Evolutionary conservation across 2,113 vertebrate genomes (phyloP).

Genomic region (Polypterus senegalus): DNA sequence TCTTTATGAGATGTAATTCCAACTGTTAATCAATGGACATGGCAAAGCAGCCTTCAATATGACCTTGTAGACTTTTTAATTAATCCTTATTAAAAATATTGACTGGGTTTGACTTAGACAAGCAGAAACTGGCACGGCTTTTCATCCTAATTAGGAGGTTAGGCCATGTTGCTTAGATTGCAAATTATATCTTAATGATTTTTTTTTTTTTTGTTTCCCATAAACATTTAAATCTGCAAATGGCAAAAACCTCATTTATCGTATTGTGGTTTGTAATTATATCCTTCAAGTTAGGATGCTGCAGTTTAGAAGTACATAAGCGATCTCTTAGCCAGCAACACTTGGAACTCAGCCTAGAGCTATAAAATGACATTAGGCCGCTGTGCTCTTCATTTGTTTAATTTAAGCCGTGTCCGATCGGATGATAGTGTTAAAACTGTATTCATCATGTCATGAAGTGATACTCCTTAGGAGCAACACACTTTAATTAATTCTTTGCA

Average conservation of each 20-base stretch:
- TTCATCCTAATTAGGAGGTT: constrained; percentile 65
- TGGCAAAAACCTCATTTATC: constrained; percentile 23
- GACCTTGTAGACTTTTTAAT: constrained; percentile 77
- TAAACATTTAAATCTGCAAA: constrained; percentile 28
- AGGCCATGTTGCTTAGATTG: constrained; percentile 44
- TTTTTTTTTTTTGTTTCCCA: constrained; percentile 17
- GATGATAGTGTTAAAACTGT: no score
- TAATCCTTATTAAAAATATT: constrained; percentile 84
- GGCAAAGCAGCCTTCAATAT: constrained; percentile 71
- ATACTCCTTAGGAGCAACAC: no score
- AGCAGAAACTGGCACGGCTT: constrained; percentile 42
- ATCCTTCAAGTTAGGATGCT: constrained; percentile 1
- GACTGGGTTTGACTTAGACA: constrained; percentile 60
- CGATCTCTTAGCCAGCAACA: constrained; percentile 3
- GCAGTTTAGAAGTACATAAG: constrained; percentile 5
- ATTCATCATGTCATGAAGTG: no score
- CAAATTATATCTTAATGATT: constrained; percentile 61
- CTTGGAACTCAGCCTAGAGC: constrained; percentile 2
- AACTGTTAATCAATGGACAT: constrained; percentile 88
- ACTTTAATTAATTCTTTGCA: no score
- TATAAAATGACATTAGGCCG: background rate
- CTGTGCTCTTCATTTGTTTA: background rate
- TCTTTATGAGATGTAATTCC: constrained; percentile 78
- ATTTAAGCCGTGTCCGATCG: background rate
- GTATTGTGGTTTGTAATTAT: constrained; percentile 2